Conservation (phyloP, 2,113 vertebrate genomes). For the Irena cyanogastra region DNA sequence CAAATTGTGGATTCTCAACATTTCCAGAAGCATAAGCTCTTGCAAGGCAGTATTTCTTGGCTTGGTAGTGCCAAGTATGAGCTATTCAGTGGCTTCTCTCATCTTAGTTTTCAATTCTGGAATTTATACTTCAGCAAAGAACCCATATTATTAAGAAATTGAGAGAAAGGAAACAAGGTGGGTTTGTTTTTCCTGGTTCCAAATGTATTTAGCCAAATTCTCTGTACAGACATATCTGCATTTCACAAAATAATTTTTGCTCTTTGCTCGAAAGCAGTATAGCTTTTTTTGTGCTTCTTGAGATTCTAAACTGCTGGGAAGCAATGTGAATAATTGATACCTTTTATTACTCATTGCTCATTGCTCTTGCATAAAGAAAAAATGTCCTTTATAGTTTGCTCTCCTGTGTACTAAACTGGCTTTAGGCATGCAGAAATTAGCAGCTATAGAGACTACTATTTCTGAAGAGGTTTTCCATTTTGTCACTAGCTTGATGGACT, state of each 20-base stretch:
- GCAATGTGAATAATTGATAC: conserved; percentile 69
- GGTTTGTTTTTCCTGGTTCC: neutral
- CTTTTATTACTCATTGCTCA: conserved; percentile 63
- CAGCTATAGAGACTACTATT: neutral
- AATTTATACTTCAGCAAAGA: neutral
- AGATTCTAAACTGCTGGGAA: conserved; percentile 58
- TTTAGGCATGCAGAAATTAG: conserved; percentile 47
- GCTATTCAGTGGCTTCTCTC: neutral
- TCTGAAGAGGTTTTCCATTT: neutral
- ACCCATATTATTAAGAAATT: neutral
- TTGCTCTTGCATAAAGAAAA: conserved; percentile 63
- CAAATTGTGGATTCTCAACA: neutral
- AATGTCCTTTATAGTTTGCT: conserved; percentile 51
- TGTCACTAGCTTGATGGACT: conserved; percentile 39
- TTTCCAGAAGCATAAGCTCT: neutral
- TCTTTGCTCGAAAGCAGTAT: neutral
- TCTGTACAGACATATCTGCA: neutral
- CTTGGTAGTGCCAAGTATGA: neutral
- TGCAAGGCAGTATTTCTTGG: neutral
- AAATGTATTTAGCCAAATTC: neutral
- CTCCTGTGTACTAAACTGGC: conserved; percentile 23
- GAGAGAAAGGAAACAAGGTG: neutral
- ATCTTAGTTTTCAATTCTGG: neutral
- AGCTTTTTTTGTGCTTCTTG: neutral
- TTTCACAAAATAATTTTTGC: neutral